These are phyloP conservation scores for Opisthograptis luteolata DNA, from an alignment of 2,888 invertebrate species.

Conservation along the genomic window DNA sequence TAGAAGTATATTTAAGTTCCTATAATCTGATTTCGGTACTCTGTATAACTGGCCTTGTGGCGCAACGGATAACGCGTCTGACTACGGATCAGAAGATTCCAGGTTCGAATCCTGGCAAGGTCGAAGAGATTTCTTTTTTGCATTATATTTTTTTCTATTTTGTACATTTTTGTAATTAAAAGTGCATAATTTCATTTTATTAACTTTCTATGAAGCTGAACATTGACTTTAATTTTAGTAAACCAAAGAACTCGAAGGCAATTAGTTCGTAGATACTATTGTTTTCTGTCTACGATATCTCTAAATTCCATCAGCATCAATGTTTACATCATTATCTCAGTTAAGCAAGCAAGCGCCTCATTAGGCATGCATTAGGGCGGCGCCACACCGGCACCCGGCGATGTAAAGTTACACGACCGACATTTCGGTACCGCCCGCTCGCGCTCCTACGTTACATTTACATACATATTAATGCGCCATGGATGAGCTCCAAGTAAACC, in stretches of 20 bases:
- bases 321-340: slow-evolving; percentile 11
- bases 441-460: slow-evolving; percentile 37
- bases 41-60: slow-evolving; percentile 77
- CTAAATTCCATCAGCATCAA: not conserved
- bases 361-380: slow-evolving; percentile 35
- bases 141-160: slow-evolving; percentile 33
- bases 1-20: too few species aligned
- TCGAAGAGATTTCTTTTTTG: slow-evolving; percentile 50
- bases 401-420: slow-evolving; percentile 31
- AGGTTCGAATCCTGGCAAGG: slow-evolving; percentile 87
- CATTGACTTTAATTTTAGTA: too few species aligned
- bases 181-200: too few species aligned
- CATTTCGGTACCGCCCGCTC: slow-evolving; percentile 29
- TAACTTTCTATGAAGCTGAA: too few species aligned
- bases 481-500: slow-evolving; percentile 49
- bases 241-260: too few species aligned
- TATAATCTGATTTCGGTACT: slow-evolving; percentile 35
- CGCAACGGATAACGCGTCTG: slow-evolving; percentile 89
- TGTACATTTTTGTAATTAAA: too few species aligned
- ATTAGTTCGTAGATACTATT: too few species aligned
- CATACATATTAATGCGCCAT: slow-evolving; percentile 54
- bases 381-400: slow-evolving; percentile 20
- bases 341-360: slow-evolving; percentile 20
- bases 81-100: slow-evolving; percentile 90
- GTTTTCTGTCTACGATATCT: not conserved